Percentiles rank a stretch among this genome's conserved stretches.
Evolutionary conservation across 1,140 invertebrate species (phyloP).

Genomic region (Episyrphus balteatus): DNA sequence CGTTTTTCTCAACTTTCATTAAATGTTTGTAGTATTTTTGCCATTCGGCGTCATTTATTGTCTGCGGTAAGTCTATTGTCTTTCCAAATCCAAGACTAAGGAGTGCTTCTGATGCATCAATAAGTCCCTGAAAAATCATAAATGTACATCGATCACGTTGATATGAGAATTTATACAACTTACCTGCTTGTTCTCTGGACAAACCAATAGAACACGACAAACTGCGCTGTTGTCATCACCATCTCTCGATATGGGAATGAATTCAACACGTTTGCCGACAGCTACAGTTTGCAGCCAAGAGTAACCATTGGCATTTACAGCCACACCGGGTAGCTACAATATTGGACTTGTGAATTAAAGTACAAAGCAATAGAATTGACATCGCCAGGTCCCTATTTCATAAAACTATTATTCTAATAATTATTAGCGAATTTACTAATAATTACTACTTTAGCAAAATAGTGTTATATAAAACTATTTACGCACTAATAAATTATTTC

Average conservation of each 20-base stretch:
- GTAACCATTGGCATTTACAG: slow-evolving; percentile 5
- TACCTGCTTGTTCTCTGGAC: background rate
- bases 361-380: background rate
- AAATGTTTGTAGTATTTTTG: background rate
- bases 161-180: background rate
- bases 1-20: background rate
- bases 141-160: background rate
- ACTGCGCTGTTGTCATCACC: background rate
- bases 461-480: too few species aligned
- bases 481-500: too few species aligned
- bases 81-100: slow-evolving; percentile 3
- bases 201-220: slow-evolving; percentile 1
- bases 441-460: too few species aligned
- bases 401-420: too few species aligned
- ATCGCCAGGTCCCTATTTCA: background rate
- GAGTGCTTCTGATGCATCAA: slow-evolving; percentile 1
- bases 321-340: slow-evolving; percentile 3
- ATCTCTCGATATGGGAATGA: background rate
- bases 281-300: slow-evolving; percentile 6
- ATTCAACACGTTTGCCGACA: background rate
- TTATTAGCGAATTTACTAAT: too few species aligned
- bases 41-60: background rate
- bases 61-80: background rate
- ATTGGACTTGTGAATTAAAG: too few species aligned
- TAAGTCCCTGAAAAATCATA: background rate